Evolutionary conservation across 2,888 invertebrate genomes (phyloP).

Genomic region (Andrena camellia): DNA sequence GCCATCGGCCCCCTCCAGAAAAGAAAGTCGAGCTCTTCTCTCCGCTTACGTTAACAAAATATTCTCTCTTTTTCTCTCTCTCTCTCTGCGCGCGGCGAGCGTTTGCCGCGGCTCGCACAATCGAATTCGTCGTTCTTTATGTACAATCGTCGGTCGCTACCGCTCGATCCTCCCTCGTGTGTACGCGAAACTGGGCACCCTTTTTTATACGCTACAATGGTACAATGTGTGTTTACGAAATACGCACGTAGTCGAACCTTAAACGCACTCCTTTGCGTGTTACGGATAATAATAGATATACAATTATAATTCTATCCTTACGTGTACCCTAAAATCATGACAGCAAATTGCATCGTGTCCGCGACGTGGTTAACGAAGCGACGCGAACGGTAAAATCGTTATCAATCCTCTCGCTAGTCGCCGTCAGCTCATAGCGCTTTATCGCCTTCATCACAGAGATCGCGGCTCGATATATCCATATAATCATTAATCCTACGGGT

Average conservation of each 20-base stretch:
- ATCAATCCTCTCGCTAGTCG: constrained; percentile 30
- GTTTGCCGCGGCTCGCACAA: constrained; percentile 42
- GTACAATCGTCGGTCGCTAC: constrained; percentile 54
- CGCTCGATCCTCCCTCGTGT: constrained; percentile 47
- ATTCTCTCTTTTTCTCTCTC: constrained; percentile 55
- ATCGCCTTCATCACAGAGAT: constrained; percentile 75
- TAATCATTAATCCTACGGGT: constrained; percentile 43
- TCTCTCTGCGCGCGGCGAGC: background rate
- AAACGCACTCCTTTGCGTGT: constrained; percentile 64
- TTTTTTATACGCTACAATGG: constrained; percentile 50
- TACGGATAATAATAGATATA: constrained; percentile 58
- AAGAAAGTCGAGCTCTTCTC: background rate
- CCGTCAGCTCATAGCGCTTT: background rate
- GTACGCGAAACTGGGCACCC: constrained; percentile 46
- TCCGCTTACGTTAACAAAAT: constrained; percentile 73
- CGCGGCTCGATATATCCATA: constrained; percentile 68
- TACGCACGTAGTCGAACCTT: constrained; percentile 61
- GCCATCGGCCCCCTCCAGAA: constrained; percentile 7
- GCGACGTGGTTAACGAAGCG: constrained; percentile 54
- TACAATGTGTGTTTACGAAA: constrained; percentile 52
- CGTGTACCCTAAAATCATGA: constrained; percentile 56
- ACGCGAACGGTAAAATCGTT: constrained; percentile 54
- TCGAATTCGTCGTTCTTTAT: constrained; percentile 43
- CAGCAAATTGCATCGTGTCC: constrained; percentile 63
- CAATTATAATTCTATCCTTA: constrained; percentile 66